Evolutionary conservation across 1,140 invertebrate genomes (phyloP), one percentile per base, ranked within the genome.

Genomic region (Orchestia grillus): DNA sequence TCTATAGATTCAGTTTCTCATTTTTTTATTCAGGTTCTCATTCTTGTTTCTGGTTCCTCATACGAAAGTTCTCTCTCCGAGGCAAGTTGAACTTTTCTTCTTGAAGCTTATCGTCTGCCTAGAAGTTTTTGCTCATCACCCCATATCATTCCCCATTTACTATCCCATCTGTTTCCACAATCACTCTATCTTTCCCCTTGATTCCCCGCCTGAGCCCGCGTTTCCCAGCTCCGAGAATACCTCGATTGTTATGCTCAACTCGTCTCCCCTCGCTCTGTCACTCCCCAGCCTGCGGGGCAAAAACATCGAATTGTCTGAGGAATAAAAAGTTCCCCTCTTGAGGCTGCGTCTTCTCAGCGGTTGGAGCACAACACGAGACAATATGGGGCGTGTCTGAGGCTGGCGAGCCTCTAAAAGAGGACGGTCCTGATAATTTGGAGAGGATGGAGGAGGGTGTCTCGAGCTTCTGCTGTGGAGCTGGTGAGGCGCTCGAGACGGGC

Each of bases 191-290:
- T 77, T 15, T 36, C 15, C n/a, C 62, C 15, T 77, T 77, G 62
- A 77, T 77, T 15, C 62, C 62, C 62, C 62, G 47, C 47, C 47
- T 53, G 47, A 8, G 47, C 47, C 47, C 47, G 47, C 15, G 62
- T 28, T 77, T 28, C 28, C 28, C 62, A 28, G 62, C 62, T 15
- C 62, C 62, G 15, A 77, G 62, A 77, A 77, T 77, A 77, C 62
- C 62, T 77, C 62, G 62, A 77, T 77, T 77, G 62, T 77, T 77
- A 77, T 77, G 62, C 62, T 77, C 62, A 77, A 77, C 62, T 77
- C 62, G 62, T 28, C 62, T 77, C 62, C 47, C 62, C 62, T 77
- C 62, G 36, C 62, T 77, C 62, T 77, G 62, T 77, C 62, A 77
- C 62, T 77, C 62, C 62, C 62, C 62, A 77, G 62, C 62, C 62